A percentile compares a stretch with the other conserved stretches of the same genome.
phyloP scores from a whole-genome alignment of 2,113 vertebrate species.

The Saguinus midas region DNA sequence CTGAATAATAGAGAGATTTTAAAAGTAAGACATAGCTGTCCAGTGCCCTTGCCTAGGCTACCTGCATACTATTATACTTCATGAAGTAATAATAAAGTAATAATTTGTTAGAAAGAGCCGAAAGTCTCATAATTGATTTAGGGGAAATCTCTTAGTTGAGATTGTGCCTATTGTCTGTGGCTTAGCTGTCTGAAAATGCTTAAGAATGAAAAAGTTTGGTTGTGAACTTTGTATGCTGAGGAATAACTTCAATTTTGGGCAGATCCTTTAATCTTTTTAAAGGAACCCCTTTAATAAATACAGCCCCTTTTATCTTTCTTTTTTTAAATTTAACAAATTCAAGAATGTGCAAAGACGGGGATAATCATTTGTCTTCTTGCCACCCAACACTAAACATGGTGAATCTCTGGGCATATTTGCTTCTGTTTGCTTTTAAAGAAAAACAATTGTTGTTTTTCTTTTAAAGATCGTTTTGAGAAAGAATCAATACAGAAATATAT shows the following conservation, averaged over 20 bases:
- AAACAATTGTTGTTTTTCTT: not conserved
- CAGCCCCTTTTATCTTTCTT: not conserved
- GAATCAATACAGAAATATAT: not conserved
- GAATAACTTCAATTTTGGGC: not conserved
- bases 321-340: not conserved
- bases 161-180: not conserved
- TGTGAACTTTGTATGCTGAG: not conserved
- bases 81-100: not conserved
- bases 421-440: constrained; percentile 33
- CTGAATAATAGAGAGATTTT: not conserved
- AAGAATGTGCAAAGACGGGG: not conserved
- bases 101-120: not conserved
- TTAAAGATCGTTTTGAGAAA: constrained; percentile 14
- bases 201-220: not conserved
- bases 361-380: not conserved
- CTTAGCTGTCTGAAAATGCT: not conserved
- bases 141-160: not conserved
- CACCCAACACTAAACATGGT: not conserved
- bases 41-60: not conserved
- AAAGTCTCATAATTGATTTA: not conserved
- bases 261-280: not conserved
- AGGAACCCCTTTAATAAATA: not conserved
- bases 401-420: not conserved
- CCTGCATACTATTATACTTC: not conserved
- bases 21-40: not conserved